Base-by-base conservation (phyloP, 2,797 vertebrate genomes). In the Acipenser oxyrinchus region DNA sequence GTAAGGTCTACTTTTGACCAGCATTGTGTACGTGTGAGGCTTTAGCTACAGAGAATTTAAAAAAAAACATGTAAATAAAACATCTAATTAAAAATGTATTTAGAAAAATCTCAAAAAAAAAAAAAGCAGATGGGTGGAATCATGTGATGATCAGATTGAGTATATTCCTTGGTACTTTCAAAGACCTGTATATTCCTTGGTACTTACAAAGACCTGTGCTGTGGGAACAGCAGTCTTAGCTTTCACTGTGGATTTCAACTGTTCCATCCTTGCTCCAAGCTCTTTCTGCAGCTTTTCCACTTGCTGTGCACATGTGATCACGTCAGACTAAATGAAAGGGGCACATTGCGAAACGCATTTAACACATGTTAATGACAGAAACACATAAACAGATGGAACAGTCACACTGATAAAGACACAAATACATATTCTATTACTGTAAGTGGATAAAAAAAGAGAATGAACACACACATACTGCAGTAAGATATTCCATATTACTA, bases 141-240 rank as follows among this genome's bases (percentile, higher is more conserved):
- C 60, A 37, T 48, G 9, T 10, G 9, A 51, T 12, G 1, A 6
- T 11, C 7, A 57, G 6, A 37, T 37, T 11, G 11, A 10, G 9
- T 58, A 59, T 69, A 10, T 11, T 48, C 57, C 48, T 59, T 51
- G 13, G 10, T 48, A 51, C 50, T 50, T n/a, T 5, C 11, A 15
- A 60, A 18, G 18, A 18, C 18, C 37, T 37, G 37, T 37, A 37
- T 37, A 37, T 37, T 37, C 53, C 53, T 55, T n/a, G 6, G 74
- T 72, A 91, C 95, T 91, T 84, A 99, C 95, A 71, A 92, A 96
- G 73, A 95, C 93, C 1, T 88, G 82, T 13, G 83, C 78, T 3
- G 91, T 90, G 48, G 89, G 90, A 18, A 94, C 15, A 0, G 91
- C 89, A 6, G 72, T 74, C 77, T 86, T 93, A 48, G 87, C 66